Conservation (phyloP, 2,797 vertebrate species). For the Buphagus erythrorhynchus region DNA sequence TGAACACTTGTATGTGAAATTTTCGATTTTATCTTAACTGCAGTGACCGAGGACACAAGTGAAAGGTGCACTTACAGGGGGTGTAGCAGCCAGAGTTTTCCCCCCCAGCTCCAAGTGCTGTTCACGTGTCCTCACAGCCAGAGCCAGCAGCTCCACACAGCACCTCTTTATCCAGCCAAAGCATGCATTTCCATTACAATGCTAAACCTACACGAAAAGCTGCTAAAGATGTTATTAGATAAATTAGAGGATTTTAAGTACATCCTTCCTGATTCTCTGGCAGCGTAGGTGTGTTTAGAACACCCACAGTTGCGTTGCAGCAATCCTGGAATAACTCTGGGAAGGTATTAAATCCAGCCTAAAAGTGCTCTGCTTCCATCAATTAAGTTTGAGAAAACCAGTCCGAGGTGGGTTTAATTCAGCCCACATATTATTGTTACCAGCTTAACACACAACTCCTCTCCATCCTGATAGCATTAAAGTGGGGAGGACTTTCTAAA, state of each 20-base stretch:
- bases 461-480: conserved; percentile 22
- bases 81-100: not conserved
- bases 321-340: conserved; percentile 60
- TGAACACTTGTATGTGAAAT: not conserved
- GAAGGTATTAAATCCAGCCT: conserved; percentile 66
- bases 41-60: not conserved
- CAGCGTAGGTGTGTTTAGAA: conserved; percentile 67
- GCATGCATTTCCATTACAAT: conserved; percentile 71
- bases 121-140: not conserved
- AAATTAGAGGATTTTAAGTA: conserved; percentile 79
- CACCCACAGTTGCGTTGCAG: conserved; percentile 70
- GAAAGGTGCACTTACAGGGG: not conserved
- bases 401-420: conserved; percentile 53
- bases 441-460: conserved; percentile 30
- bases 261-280: conserved; percentile 75
- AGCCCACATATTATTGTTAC: conserved; percentile 45
- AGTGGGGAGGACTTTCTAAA: conserved; percentile 19
- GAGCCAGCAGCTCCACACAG: not conserved
- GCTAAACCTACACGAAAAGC: conserved; percentile 73
- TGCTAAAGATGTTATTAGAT: conserved; percentile 77
- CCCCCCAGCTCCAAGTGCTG: not conserved
- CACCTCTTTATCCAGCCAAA: conserved; percentile 42
- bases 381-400: conserved; percentile 61
- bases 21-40: not conserved
- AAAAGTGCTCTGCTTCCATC: conserved; percentile 62